Conservation (phyloP, 1,140 invertebrate genomes). For the Diachasmimorpha longicaudata region DNA sequence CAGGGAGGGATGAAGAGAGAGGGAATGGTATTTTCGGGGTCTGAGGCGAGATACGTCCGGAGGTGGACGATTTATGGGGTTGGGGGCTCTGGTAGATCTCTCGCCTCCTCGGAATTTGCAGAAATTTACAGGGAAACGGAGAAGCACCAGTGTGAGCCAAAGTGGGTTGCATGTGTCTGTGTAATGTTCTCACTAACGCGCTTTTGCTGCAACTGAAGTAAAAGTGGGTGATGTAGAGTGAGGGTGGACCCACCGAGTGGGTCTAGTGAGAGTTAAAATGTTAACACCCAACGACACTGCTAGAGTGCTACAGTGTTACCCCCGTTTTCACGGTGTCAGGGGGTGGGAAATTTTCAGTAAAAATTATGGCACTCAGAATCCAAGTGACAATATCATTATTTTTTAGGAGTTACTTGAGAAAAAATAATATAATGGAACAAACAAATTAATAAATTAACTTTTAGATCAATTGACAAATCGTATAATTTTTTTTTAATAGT, state of each 20-base stretch:
- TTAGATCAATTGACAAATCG: no score
- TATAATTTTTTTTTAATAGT: no score
- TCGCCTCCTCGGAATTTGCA: conserved; percentile 27
- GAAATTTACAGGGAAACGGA: conserved; percentile 25
- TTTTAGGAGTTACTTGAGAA: no score
- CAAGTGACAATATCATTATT: no score
- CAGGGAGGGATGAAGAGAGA: not conserved
- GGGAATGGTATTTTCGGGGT: not conserved
- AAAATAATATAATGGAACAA: no score
- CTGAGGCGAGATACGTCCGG: conserved; percentile 21
- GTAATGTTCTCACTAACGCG: not conserved
- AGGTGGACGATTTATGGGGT: conserved; percentile 28
- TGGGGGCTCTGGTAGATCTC: conserved; percentile 13
- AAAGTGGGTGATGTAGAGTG: not conserved
- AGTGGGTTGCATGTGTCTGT: not conserved
- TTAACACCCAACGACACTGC: conserved; percentile 22
- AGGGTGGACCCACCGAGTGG: not conserved
- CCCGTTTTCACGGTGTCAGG: conserved; percentile 1
- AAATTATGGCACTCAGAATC: no score
- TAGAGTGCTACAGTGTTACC: conserved; percentile 3
- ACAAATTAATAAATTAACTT: no score
- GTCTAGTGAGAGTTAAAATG: conserved; percentile 22
- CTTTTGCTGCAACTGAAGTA: not conserved
- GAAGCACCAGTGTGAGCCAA: not conserved
- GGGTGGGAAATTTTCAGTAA: not conserved